Conservation (phyloP, 2,888 invertebrate genomes). For the Aradus depressus region DNA sequence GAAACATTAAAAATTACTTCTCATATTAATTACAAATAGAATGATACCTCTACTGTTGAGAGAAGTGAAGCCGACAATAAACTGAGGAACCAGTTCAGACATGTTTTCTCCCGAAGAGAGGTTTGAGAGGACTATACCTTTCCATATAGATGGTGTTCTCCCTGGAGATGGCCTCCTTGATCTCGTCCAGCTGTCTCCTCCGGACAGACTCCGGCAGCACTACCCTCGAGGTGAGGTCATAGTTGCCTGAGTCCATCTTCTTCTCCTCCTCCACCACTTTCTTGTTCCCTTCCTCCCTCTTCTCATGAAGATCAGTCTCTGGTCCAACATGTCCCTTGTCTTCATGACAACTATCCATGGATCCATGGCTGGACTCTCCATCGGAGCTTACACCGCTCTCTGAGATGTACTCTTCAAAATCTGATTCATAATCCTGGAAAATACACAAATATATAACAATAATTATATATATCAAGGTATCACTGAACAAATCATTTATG, state of each 20-base stretch:
- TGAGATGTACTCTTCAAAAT: constrained; percentile 37
- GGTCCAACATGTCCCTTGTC: too few species aligned
- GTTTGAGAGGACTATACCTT: constrained; percentile 5
- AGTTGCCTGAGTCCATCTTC: constrained; percentile 49
- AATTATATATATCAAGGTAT: constrained; percentile 10
- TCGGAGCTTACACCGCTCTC: constrained; percentile 21
- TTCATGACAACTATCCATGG: too few species aligned
- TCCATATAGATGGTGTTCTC: constrained; percentile 31
- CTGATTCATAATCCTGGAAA: constrained; percentile 42
- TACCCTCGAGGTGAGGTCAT: constrained; percentile 38
- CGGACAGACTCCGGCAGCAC: constrained; percentile 16
- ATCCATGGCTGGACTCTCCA: constrained; percentile 9
- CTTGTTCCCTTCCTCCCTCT: constrained; percentile 19
- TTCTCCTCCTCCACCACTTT: constrained; percentile 40
- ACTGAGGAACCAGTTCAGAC: too few species aligned
- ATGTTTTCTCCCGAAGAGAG: too few species aligned
- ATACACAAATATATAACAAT: constrained; percentile 4
- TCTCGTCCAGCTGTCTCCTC: constrained; percentile 36
- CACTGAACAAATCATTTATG: too few species aligned
- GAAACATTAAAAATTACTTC: too few species aligned
- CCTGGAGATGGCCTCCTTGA: constrained; percentile 38
- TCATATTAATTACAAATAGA: too few species aligned
- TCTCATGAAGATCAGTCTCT: neutral
- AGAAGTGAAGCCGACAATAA: too few species aligned
- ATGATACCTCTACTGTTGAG: too few species aligned